phyloP scores from a whole-genome alignment of 92 coral and sea anemone genomes.

The Pocillopora meandrina region DNA sequence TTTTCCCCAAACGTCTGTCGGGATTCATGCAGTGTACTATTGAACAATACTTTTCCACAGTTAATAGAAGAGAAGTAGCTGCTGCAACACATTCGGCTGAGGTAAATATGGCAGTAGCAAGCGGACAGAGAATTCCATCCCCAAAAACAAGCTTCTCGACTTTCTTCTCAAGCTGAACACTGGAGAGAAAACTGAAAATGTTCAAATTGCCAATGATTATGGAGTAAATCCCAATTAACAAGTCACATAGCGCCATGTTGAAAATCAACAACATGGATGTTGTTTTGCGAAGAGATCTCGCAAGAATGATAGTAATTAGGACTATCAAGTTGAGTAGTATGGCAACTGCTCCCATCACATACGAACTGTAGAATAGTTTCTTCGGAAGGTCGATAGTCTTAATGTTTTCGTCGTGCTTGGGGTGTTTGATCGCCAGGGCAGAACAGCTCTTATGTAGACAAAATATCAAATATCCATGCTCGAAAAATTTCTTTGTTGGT shows the following conservation, averaged over 20 bases:
- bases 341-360: conserved; percentile 18
- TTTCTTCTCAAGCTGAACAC: too few relatives aligned
- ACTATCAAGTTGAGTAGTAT: conserved; percentile 14
- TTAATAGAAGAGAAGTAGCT: conserved; percentile 14
- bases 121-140: background rate
- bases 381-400: background rate
- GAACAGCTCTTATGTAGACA: background rate
- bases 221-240: conserved; percentile 32
- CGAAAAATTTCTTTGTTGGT: background rate
- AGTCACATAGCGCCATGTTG: conserved; percentile 40
- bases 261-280: conserved; percentile 29
- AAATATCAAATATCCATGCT: conserved; percentile 18
- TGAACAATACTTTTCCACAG: conserved; percentile 27
- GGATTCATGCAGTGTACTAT: conserved; percentile 43
- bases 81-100: conserved; percentile 31
- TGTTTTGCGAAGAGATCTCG: conserved; percentile 21
- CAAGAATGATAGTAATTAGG: conserved; percentile 1
- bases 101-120: conserved; percentile 29
- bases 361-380: conserved; percentile 24
- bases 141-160: background rate
- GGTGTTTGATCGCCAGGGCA: background rate
- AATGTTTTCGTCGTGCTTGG: background rate
- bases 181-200: conserved; percentile 19
- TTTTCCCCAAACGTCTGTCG: conserved; percentile 16
- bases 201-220: conserved; percentile 19